Percentiles rank a stretch among this genome's conserved stretches.
Evolutionary conservation across 1,140 invertebrate species (phyloP).

Genomic region (Conus betulinus): DNA sequence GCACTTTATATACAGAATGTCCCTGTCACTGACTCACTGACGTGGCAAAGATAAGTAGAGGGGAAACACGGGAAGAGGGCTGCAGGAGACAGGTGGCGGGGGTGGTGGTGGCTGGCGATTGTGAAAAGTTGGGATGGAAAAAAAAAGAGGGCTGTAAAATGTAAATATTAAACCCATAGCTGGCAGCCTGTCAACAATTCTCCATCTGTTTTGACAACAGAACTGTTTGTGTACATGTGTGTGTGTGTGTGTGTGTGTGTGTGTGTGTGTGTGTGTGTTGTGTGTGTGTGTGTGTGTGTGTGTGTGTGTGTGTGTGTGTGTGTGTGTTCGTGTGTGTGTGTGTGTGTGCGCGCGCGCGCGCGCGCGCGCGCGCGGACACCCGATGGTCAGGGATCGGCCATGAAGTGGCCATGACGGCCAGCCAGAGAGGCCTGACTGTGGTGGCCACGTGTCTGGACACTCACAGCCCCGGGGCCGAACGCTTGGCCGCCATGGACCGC

Average conservation of each 20-base stretch:
- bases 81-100: too few relatives aligned
- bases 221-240: not conserved
- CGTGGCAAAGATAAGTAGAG: too few relatives aligned
- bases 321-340: not conserved
- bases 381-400: constrained; percentile 30
- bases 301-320: not conserved
- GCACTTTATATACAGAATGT: too few relatives aligned
- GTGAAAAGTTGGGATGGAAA: too few relatives aligned
- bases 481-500: not conserved
- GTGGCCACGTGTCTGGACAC: constrained; percentile 36
- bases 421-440: constrained; percentile 30
- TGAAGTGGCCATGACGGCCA: constrained; percentile 1
- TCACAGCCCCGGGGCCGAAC: constrained; percentile 30
- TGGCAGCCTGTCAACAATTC: too few relatives aligned
- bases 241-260: not conserved
- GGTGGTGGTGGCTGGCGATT: too few relatives aligned
- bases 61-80: too few relatives aligned
- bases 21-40: too few relatives aligned
- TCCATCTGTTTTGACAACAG: too few relatives aligned
- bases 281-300: constrained; percentile 1
- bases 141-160: too few relatives aligned
- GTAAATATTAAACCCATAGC: too few relatives aligned
- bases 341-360: not conserved
- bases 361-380: not conserved
- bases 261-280: constrained; percentile 6